Base-by-base conservation (phyloP, 30 jellyfish, hydroid and myxozoan genomes). In the Pseudorhiza aurosa region DNA sequence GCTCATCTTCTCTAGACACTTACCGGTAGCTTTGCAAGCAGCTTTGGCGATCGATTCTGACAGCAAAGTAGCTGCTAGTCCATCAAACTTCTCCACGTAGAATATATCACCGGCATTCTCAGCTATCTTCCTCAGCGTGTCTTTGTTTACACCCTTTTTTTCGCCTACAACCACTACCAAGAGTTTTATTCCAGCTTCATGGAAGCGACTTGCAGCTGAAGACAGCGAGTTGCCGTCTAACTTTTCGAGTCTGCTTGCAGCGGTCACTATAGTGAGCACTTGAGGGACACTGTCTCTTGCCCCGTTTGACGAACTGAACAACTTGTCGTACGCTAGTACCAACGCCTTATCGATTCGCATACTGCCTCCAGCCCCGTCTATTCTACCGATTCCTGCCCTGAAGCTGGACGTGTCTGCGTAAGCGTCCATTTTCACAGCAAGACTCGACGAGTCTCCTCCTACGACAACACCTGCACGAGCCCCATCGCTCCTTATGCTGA, bases 281-380 rank as follows among this genome's bases (percentile, higher is more conserved):
- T 72, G 82, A 15, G 94, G 87, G 4, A 58, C 94, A 24, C 26
- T 33, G 29, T 17, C 33, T 55, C 94, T 53, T 21, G 94, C 94
- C 0, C 94, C 94, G 11, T 82, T 82, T 17, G 43, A 26, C 7
- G 21, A 15, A 42, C 46, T 50, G 46, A 82, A 82, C 19, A 82
- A 57, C 7, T 50, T 72, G 50, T 32, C 62, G 32, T 63, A 60
- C 29, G 94, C 81, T 0, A 19, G n/a, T 5, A 21, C 12, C 70
- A 82, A 46, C 0, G 83, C 87, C 30, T 67, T 36, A n/a, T 55
- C 87, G 28, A 82, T 42, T 8, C 80, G 71, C 44, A 62, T 59
- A 19, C 18, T 31, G 29, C 83, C 81, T 4, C 83, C 75, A 4
- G 28, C 10, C 27, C 33, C 30, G 5, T 10, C 21, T 33, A 68